phyloP scores from a whole-genome alignment of 1,140 invertebrate genomes.

The Sitodiplosis mosellana region DNA sequence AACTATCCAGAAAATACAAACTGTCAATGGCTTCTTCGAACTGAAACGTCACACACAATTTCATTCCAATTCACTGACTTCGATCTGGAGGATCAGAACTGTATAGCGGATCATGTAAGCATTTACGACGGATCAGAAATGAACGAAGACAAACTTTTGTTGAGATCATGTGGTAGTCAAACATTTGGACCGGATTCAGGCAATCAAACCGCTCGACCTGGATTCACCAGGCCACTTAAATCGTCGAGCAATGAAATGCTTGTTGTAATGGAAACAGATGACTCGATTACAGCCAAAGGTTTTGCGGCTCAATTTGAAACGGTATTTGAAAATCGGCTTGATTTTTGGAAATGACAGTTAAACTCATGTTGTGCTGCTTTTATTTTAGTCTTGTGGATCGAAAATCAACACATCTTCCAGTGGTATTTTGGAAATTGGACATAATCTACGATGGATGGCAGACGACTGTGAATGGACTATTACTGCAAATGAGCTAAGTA shows the following conservation, averaged over 20 bases:
- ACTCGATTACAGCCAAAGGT: neutral
- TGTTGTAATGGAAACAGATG: neutral
- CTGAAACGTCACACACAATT: conserved; percentile 37
- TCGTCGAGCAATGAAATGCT: neutral
- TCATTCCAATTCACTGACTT: conserved; percentile 29
- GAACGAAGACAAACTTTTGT: neutral
- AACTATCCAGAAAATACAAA: conserved; percentile 49
- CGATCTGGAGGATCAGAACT: conserved; percentile 34
- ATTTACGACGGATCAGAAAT: neutral
- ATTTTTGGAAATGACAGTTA: too few relatives aligned
- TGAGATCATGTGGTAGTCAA: neutral
- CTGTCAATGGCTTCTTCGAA: conserved; percentile 54
- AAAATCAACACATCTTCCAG: conserved; percentile 32
- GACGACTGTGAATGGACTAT: conserved; percentile 24
- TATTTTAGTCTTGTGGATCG: conserved; percentile 46
- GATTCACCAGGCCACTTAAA: neutral
- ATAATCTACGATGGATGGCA: conserved; percentile 8
- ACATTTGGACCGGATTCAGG: too few relatives aligned
- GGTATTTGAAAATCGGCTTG: neutral
- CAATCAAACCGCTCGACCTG: neutral
- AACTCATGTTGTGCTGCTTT: neutral
- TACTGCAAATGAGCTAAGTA: conserved; percentile 13
- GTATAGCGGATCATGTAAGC: neutral
- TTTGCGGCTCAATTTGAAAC: neutral
- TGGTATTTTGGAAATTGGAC: conserved; percentile 18